Percentiles rank a stretch among this genome's conserved stretches.
Evolutionary conservation across 2,113 vertebrate species (phyloP).

Genomic region (Dasyornis broadbenti): DNA sequence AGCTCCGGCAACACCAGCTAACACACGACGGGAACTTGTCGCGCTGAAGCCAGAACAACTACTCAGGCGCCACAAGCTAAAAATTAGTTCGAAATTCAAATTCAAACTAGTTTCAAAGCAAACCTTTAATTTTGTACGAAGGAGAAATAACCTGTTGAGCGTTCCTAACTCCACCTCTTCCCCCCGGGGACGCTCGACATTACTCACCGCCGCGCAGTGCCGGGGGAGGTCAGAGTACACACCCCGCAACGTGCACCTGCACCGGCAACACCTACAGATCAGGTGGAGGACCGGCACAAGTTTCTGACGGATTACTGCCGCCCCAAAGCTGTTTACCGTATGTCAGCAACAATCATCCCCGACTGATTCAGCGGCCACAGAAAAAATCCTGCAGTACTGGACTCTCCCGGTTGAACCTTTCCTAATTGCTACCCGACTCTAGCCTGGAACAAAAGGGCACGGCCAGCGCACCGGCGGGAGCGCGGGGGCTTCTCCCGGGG

Average conservation of each 20-base stretch:
- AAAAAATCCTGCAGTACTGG: conserved; percentile 11
- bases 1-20: background rate
- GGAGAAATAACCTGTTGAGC: conserved; percentile 41
- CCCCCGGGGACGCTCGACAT: background rate
- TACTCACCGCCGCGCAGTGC: background rate
- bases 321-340: background rate
- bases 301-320: background rate
- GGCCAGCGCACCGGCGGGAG: background rate
- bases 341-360: conserved; percentile 4
- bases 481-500: background rate
- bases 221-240: conserved; percentile 19
- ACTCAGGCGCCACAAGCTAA: background rate
- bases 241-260: conserved; percentile 41
- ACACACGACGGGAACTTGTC: background rate
- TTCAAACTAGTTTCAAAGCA: background rate
- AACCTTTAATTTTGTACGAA: background rate
- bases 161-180: conserved; percentile 5
- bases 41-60: background rate
- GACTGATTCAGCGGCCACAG: background rate
- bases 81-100: background rate
- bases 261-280: background rate
- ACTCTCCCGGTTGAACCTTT: background rate
- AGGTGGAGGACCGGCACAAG: background rate
- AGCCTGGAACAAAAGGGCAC: conserved; percentile 24
- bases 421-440: background rate